Conservation (phyloP, 23 tunicate genomes). For the Diplosoma virens region DNA sequence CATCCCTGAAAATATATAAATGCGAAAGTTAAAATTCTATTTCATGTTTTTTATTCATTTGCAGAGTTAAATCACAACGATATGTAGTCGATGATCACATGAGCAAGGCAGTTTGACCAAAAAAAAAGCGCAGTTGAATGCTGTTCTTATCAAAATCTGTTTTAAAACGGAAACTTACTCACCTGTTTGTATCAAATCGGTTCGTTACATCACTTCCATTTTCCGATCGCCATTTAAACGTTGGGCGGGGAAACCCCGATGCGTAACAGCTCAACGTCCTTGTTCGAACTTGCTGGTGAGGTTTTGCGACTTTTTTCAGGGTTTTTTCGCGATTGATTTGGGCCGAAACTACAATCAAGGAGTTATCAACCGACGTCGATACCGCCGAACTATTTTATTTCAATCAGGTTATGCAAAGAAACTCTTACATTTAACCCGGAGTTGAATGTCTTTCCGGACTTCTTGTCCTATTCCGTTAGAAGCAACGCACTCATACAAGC, state of each 20-base stretch:
- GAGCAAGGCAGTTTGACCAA: no score
- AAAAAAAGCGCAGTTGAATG: no score
- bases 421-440: slow-evolving; percentile 49
- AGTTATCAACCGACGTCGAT: neutral
- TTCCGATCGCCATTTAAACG: slow-evolving; percentile 29
- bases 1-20: no score
- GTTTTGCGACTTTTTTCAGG: slow-evolving; percentile 46
- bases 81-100: no score
- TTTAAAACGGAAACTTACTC: no score
- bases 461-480: slow-evolving; percentile 55
- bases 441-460: neutral
- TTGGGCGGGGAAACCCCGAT: slow-evolving; percentile 35
- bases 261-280: slow-evolving; percentile 29
- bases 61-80: no score
- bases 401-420: neutral
- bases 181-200: neutral
- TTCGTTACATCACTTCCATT: slow-evolving; percentile 16
- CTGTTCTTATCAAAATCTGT: no score
- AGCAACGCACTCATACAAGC: slow-evolving; percentile 56
- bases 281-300: neutral
- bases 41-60: no score
- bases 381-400: neutral
- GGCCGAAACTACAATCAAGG: slow-evolving; percentile 12
- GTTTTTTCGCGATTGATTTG: slow-evolving; percentile 22
- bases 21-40: no score